phyloP scores from a whole-genome alignment of 2,888 invertebrate genomes.

The Amiota communis region DNA sequence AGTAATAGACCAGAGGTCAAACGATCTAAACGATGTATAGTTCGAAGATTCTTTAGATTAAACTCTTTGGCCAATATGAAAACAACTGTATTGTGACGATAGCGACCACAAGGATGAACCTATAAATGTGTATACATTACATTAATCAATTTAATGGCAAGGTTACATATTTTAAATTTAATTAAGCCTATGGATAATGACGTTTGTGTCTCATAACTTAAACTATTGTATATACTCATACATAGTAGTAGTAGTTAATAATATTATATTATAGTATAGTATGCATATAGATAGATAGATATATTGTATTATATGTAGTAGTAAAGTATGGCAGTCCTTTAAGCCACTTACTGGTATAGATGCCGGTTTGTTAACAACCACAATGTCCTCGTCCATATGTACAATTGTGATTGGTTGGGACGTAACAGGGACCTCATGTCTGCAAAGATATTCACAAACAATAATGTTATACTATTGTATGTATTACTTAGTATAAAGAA shows the following conservation, averaged over 20 bases:
- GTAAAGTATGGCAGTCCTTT: conserved; percentile 80
- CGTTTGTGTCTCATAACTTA: too few species aligned
- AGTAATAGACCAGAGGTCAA: conserved; percentile 93
- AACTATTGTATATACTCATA: not conserved
- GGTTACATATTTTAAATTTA: not conserved
- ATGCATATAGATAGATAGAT: too few species aligned
- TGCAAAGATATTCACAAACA: conserved; percentile 75
- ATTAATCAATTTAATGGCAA: too few species aligned
- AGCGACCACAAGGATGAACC: conserved; percentile 99
- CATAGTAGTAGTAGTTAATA: too few species aligned
- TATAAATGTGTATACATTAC: conserved; percentile 65
- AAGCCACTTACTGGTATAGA: conserved; percentile 99
- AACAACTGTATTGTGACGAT: conserved; percentile 96
- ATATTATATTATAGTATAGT: too few species aligned
- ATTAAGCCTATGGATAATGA: too few species aligned
- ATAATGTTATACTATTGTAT: not conserved
- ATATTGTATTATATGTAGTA: not conserved
- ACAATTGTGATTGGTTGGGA: conserved; percentile 97
- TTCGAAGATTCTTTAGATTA: conserved; percentile 92
- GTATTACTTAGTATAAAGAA: not conserved
- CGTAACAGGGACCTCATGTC: conserved; percentile 99
- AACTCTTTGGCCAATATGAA: conserved; percentile 97
- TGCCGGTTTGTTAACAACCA: conserved; percentile 99
- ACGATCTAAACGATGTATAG: conserved; percentile 96
- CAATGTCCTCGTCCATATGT: conserved; percentile 98